Base-by-base conservation (phyloP, 2,888 invertebrate genomes). In the Drosophila antonietae region DNA sequence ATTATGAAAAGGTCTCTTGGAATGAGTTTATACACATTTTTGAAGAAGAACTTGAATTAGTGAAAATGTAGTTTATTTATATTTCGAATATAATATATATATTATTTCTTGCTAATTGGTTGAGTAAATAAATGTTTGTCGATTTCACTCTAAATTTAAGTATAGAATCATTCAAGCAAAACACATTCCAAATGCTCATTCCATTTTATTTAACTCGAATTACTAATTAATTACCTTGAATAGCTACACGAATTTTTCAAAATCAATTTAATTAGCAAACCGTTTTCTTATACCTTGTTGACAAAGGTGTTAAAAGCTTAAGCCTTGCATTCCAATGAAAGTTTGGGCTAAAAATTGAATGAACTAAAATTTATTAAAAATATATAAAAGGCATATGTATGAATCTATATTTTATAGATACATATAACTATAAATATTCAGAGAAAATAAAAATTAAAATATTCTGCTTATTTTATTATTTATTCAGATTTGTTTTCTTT, bases 1-100 rank as follows among this genome's bases (percentile, higher is more conserved):
- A 23, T 43, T 58, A 10, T 58, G 70, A 65, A 76, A 70, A 71
- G n/a, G 15, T 49, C 58, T 15, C 3, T 0, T 41, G 7, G 2
- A 8, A 7, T 28, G 8, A 14, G 31, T 41, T 14, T 41, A 7
- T 8, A 55, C 7, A 53, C 5, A 37, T 53, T n/a, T 53, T 15
- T 9, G 23, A n/a, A n/a, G 37, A 39, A 37, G 23, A 28, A 10
- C 3, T 28, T 7, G 10, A 10, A 7, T 12, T 3, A 10, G 23
- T 28, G 12, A 15, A 55, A 31, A 41, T 55, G 14, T 23, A 37
- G 15, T 14, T 37, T 15, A 3, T n/a, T 53, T 23, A 53, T 39
- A 28, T n/a, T 23, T 23, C 28, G n/a, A 4, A 8, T 18, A 31
- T 28, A n/a, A 28, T 39, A n/a, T 18, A 51, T 10, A 33, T 4